Evolutionary conservation across 92 coral and sea anemone genomes (phyloP), one percentile per base, ranked within the genome.

Genomic region (Blastomussa wellsi): DNA sequence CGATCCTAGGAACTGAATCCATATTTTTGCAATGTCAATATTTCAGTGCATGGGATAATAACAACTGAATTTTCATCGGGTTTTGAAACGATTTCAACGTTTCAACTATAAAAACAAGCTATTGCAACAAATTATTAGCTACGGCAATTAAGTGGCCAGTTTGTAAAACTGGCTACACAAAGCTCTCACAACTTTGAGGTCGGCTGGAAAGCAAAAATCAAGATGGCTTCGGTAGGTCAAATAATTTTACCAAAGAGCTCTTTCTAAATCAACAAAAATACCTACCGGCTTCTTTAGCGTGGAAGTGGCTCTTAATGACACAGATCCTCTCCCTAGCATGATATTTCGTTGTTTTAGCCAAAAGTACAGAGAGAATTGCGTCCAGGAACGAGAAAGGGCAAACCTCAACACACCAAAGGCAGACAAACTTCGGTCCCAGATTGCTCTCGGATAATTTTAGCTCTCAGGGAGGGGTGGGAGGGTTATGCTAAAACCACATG

Each of bases 1-100:
- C 81, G 77, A 85, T 32, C 80, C 88, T 81, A 90, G 13, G 41
- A 77, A 49, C 88, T 77, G 88, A 77, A 71, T 13, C 33, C 66
- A 70, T 13, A 71, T 14, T 42, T 39, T 12, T 60, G 28, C 37
- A 17, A 37, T 35, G 41, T 33, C 10, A 35, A 16, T 31, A 33
- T 32, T 0, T 16, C 22, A 65, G 5, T 52, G 49, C 7, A 44
- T 3, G 49, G 11, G 49, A 14, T 22, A 57, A 53, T 16, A 20
- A 22, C 17, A 1, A 24, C 29, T 22, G 5, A 57, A 24, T 62
- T 11, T 62, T 2, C 13, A 62, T 17, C 68, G 68, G 68, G 35
- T 9, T 26, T 62, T 26, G 10, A 28, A 1, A 26, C 28, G 28
- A 28, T 26, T 62, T 62, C 35, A 33, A 62, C 68, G 32, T 62